Percentiles rank a stretch among this genome's conserved stretches.
phyloP scores from a whole-genome alignment of 2,888 invertebrate species.

The Cyrtodaria siliqua region DNA sequence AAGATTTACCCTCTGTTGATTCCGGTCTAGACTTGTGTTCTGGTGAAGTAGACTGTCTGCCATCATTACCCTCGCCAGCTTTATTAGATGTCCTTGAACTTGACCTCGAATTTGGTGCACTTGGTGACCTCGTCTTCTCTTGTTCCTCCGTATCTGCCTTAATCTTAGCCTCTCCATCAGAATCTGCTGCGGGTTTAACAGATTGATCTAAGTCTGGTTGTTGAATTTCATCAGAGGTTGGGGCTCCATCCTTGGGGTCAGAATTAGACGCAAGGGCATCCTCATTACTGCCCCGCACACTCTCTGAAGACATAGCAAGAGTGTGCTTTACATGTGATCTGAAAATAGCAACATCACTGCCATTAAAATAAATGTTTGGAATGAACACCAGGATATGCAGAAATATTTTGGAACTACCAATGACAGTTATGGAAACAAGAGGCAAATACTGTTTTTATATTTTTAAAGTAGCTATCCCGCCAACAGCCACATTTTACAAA shows the following conservation, averaged over 20 bases:
- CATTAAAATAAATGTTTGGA: background rate
- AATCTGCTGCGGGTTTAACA: constrained; percentile 33
- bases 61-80: constrained; percentile 34
- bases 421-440: too few relatives aligned
- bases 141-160: constrained; percentile 60
- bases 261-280: constrained; percentile 18
- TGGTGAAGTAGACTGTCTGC: constrained; percentile 32
- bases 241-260: constrained; percentile 19
- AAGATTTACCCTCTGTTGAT: constrained; percentile 32
- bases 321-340: background rate
- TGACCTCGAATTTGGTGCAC: constrained; percentile 20
- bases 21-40: constrained; percentile 23
- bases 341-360: background rate
- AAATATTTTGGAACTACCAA: too few relatives aligned
- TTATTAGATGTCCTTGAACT: constrained; percentile 24
- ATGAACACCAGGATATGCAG: too few relatives aligned
- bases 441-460: too few relatives aligned
- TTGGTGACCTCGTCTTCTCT: constrained; percentile 45
- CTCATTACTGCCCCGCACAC: constrained; percentile 45
- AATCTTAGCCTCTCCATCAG: constrained; percentile 64
- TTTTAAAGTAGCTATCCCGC: too few relatives aligned
- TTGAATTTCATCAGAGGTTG: too few relatives aligned
- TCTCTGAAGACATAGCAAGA: constrained; percentile 45
- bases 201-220: background rate
- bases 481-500: too few relatives aligned